These are phyloP conservation scores for Gordius sp. DNA, from an alignment of 2,888 invertebrate species.

Conservation along the genomic window DNA sequence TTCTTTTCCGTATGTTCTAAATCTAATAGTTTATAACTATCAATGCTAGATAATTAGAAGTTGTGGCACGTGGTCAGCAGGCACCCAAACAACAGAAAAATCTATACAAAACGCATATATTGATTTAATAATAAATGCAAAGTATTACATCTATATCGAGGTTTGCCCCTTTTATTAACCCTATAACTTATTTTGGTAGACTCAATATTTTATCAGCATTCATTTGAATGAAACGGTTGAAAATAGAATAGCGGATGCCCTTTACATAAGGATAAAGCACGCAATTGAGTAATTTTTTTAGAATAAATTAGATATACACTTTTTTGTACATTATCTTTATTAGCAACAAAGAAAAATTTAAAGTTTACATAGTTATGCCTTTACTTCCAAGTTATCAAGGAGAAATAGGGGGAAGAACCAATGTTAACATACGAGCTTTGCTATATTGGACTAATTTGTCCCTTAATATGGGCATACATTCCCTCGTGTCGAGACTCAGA, in stretches of 20 bases:
- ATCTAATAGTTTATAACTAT: no score
- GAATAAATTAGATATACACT: neutral
- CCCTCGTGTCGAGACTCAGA: no score
- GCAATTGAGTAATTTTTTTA: neutral
- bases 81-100: conserved; percentile 29
- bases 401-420: no score
- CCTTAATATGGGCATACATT: no score
- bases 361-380: no score
- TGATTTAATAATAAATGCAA: conserved; percentile 27
- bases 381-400: no score
- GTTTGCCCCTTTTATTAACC: no score
- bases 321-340: neutral
- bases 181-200: no score
- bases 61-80: conserved; percentile 31
- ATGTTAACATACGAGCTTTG: no score
- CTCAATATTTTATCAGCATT: conserved; percentile 11
- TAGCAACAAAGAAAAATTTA: no score
- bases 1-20: no score
- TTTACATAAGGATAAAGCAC: conserved; percentile 19
- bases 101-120: conserved; percentile 31
- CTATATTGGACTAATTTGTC: no score
- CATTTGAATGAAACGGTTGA: neutral
- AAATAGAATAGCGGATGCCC: neutral
- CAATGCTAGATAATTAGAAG: conserved; percentile 30
- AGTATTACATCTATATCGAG: conserved; percentile 32